These are phyloP conservation scores for Pipistrellus nathusii DNA, from an alignment of 2,797 vertebrate genomes.

Conservation along the genomic window DNA sequence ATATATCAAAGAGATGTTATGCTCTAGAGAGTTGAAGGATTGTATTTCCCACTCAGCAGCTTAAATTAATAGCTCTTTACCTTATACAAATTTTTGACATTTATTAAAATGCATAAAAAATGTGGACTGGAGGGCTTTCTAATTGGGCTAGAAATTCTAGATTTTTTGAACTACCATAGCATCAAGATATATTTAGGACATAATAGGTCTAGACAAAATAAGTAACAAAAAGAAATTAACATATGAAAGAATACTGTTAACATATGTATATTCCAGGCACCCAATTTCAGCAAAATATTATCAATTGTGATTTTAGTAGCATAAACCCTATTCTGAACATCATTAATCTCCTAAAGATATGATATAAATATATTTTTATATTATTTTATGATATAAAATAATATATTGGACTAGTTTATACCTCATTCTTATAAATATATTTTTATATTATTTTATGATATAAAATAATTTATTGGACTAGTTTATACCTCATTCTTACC, in stretches of 20 bases:
- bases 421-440: not conserved
- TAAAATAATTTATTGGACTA: conserved; percentile 54
- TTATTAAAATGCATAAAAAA: conserved; percentile 6
- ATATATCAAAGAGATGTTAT: not conserved
- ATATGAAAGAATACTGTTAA: not conserved
- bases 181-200: not conserved
- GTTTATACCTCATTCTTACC: not conserved
- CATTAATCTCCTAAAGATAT: not conserved
- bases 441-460: not conserved
- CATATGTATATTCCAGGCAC: not conserved
- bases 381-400: not conserved
- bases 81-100: not conserved
- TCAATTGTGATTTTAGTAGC: not conserved
- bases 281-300: not conserved
- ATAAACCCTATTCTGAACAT: not conserved
- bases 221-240: not conserved
- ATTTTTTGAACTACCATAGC: not conserved
- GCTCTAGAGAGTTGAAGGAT: not conserved
- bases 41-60: not conserved
- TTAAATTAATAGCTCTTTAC: not conserved
- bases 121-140: not conserved
- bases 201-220: not conserved
- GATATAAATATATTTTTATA: not conserved
- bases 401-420: conserved; percentile 44
- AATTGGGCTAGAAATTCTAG: conserved; percentile 25